phyloP scores from a whole-genome alignment of 30 jellyfish, hydroid and myxozoan genomes.

The Rhopilema esculentum region DNA sequence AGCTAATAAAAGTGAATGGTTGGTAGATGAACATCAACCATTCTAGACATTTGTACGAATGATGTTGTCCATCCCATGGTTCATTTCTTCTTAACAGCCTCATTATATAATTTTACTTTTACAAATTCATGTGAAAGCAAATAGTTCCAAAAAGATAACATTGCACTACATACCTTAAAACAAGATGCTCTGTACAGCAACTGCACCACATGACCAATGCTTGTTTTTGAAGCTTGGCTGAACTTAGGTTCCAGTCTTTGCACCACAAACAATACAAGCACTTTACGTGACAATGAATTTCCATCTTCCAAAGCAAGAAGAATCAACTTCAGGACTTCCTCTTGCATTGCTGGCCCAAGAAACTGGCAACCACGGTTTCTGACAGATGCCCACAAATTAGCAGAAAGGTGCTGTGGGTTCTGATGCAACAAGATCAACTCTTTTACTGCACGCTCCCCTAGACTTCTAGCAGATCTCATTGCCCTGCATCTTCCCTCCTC shows the following conservation, averaged over 20 bases:
- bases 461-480: constrained; percentile 95
- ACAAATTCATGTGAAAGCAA: neutral
- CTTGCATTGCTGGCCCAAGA: constrained; percentile 99
- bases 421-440: constrained; percentile 95
- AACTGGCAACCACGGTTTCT: constrained; percentile 97
- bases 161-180: constrained; percentile 71
- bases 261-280: constrained; percentile 92
- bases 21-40: too few relatives aligned
- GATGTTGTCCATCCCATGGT: too few relatives aligned
- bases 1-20: too few relatives aligned
- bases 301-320: constrained; percentile 96
- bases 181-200: constrained; percentile 97
- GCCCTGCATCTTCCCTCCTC: constrained; percentile 98
- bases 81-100: too few relatives aligned
- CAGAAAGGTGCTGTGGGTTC: constrained; percentile 90
- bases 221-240: constrained; percentile 97
- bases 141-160: neutral
- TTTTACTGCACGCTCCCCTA: constrained; percentile 96
- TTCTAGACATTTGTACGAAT: too few relatives aligned
- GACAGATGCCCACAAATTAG: constrained; percentile 98
- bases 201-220: constrained; percentile 99
- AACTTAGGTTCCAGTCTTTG: constrained; percentile 87
- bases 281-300: constrained; percentile 91
- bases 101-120: too few relatives aligned
- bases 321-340: constrained; percentile 86